phyloP scores from a whole-genome alignment of 1,140 invertebrate species.

The Drosophila lini region DNA sequence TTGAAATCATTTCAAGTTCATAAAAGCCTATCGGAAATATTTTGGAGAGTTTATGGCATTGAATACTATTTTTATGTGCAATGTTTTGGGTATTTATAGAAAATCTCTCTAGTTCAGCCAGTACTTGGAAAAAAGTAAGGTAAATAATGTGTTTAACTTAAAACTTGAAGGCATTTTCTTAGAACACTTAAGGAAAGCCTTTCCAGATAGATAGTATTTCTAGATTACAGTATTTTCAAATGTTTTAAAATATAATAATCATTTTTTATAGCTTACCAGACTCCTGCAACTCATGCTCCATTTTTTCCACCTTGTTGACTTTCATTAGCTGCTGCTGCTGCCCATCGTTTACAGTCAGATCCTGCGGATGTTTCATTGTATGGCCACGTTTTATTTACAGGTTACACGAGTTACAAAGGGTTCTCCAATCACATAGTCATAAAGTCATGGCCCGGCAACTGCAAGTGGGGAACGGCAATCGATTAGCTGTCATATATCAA shows the following conservation, averaged over 20 bases:
- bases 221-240: no score
- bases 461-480: slow-evolving; percentile 44
- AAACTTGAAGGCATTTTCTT: not conserved
- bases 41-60: not conserved
- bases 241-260: not conserved
- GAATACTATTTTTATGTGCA: not conserved
- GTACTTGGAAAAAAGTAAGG: not conserved
- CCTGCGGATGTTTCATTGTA: slow-evolving; percentile 74
- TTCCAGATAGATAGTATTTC: not conserved
- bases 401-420: not conserved
- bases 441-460: slow-evolving; percentile 42
- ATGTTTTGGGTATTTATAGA: no score
- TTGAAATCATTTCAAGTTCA: slow-evolving; percentile 16
- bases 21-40: slow-evolving; percentile 6
- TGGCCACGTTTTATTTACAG: slow-evolving; percentile 8
- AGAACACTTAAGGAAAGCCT: not conserved
- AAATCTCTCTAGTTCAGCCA: not conserved
- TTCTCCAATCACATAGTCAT: slow-evolving; percentile 54
- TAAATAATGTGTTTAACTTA: not conserved
- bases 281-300: slow-evolving; percentile 68
- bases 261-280: slow-evolving; percentile 39
- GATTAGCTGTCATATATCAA: slow-evolving; percentile 57
- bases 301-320: slow-evolving; percentile 71
- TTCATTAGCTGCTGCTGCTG: slow-evolving; percentile 75
- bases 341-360: slow-evolving; percentile 52